Conservation (phyloP, 1,140 invertebrate genomes). For the Pantala flavescens region DNA sequence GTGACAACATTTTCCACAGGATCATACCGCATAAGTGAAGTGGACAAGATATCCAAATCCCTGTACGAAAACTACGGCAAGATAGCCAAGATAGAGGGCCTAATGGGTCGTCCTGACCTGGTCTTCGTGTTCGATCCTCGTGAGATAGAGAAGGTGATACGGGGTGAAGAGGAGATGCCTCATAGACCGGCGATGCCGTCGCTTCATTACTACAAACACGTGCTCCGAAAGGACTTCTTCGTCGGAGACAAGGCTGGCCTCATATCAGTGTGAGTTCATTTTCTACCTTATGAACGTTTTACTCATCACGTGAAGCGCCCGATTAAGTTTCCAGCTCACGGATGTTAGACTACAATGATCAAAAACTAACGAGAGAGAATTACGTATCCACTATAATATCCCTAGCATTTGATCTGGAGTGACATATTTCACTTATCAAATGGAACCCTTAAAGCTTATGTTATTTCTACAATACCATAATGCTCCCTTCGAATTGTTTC, state of each 20-base stretch:
- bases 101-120: constrained; percentile 66
- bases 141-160: constrained; percentile 62
- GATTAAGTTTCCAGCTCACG: too few relatives aligned
- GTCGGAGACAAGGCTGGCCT: constrained; percentile 53
- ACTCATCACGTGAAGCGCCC: too few relatives aligned
- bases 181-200: constrained; percentile 68
- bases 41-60: constrained; percentile 60
- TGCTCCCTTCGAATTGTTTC: too few relatives aligned
- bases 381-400: too few relatives aligned
- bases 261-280: constrained; percentile 61
- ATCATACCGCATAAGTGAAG: constrained; percentile 57
- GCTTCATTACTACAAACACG: constrained; percentile 64
- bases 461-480: too few relatives aligned
- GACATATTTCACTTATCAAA: too few relatives aligned
- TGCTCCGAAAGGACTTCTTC: constrained; percentile 61
- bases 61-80: constrained; percentile 54
- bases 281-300: too few relatives aligned
- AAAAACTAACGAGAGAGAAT: too few relatives aligned
- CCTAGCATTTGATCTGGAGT: too few relatives aligned
- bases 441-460: too few relatives aligned
- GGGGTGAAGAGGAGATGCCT: constrained; percentile 62
- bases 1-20: constrained; percentile 43
- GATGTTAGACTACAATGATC: too few relatives aligned
- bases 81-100: constrained; percentile 59
- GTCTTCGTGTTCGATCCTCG: constrained; percentile 67